phyloP scores from a whole-genome alignment of 2,888 invertebrate genomes.

The Macroteleia sp. region DNA sequence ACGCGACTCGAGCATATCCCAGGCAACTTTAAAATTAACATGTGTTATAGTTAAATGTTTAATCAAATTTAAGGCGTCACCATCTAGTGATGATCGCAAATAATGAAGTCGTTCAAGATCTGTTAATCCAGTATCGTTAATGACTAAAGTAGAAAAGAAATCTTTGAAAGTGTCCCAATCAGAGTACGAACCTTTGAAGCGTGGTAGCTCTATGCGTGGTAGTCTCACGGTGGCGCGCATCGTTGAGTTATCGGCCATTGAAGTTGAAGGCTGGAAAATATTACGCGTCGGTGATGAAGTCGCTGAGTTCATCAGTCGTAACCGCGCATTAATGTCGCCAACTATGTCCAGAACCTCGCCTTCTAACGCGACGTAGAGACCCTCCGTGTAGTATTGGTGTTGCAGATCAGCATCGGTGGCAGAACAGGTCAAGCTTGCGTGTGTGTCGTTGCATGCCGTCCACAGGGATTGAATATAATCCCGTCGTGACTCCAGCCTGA shows the following conservation, averaged over 20 bases:
- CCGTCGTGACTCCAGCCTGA: slow-evolving; percentile 1
- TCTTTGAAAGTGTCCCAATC: slow-evolving; percentile 14
- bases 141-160: slow-evolving; percentile 4
- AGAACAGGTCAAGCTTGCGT: background rate
- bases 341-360: background rate
- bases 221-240: background rate
- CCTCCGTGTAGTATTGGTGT: slow-evolving; percentile 9
- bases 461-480: slow-evolving; percentile 14
- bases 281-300: background rate
- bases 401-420: background rate
- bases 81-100: slow-evolving; percentile 1
- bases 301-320: background rate
- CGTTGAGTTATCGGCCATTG: background rate
- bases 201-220: background rate
- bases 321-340: background rate
- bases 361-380: slow-evolving; percentile 1
- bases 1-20: slow-evolving; percentile 37
- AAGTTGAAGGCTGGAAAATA: background rate
- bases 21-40: slow-evolving; percentile 41
- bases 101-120: slow-evolving; percentile 12
- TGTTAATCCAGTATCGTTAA: background rate
- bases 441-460: background rate
- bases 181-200: slow-evolving; percentile 2
- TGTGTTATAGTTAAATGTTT: slow-evolving; percentile 31
- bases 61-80: slow-evolving; percentile 5